These are phyloP conservation scores for Apodemus speciosus DNA, from an alignment of 2,113 vertebrate genomes.

Conservation along the genomic window DNA sequence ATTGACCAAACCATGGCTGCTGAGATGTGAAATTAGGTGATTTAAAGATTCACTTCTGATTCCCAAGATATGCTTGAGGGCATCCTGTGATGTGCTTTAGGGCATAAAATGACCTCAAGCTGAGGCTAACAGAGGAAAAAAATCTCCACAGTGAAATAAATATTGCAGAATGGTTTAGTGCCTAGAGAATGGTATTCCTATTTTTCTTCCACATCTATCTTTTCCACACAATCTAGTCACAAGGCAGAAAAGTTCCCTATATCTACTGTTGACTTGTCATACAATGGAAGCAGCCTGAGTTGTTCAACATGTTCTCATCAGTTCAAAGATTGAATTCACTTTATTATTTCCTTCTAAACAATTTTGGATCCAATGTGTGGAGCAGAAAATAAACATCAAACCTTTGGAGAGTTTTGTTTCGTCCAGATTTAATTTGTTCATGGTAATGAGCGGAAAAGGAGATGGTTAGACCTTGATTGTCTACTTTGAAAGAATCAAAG, in stretches of 20 bases:
- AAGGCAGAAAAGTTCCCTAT: conserved; percentile 17
- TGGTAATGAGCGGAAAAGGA: conserved; percentile 65
- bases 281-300: conserved; percentile 36
- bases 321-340: conserved; percentile 58
- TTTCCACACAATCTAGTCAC: conserved; percentile 53
- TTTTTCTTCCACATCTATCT: background rate
- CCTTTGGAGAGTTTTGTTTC: conserved; percentile 53
- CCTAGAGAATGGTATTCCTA: conserved; percentile 32
- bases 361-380: conserved; percentile 41
- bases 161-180: conserved; percentile 33
- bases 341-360: background rate
- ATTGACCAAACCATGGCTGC: conserved; percentile 66
- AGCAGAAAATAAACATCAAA: conserved; percentile 70
- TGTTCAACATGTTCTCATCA: conserved; percentile 53
- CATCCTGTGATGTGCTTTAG: conserved; percentile 61
- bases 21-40: conserved; percentile 76
- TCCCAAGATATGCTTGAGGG: conserved; percentile 64
- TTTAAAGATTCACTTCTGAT: conserved; percentile 75
- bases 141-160: conserved; percentile 54
- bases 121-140: background rate
- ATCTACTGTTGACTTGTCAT: conserved; percentile 48
- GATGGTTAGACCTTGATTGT: conserved; percentile 61
- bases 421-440: conserved; percentile 68
- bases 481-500: conserved; percentile 59
- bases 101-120: conserved; percentile 69